phyloP scores from a whole-genome alignment of 2,888 invertebrate species.

The Timema cristinae region DNA sequence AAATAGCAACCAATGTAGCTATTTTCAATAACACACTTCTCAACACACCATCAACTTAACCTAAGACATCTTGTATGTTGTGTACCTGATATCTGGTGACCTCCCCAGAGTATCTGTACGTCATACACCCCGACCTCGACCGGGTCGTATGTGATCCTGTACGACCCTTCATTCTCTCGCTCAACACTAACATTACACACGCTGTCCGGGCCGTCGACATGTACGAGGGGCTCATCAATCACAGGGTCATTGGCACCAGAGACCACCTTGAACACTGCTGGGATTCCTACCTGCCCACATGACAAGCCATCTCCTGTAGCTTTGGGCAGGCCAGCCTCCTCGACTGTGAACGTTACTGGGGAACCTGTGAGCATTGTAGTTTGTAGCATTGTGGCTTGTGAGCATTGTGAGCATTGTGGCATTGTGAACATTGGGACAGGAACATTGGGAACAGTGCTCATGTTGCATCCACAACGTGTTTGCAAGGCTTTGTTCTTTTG shows the following conservation, averaged over 20 bases:
- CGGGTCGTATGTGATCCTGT: constrained; percentile 86
- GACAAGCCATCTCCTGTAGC: constrained; percentile 58
- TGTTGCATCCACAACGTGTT: too few relatives aligned
- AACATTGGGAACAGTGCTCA: too few relatives aligned
- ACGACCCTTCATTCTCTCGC: constrained; percentile 58
- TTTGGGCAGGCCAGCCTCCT: constrained; percentile 55
- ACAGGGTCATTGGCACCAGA: constrained; percentile 40
- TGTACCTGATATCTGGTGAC: constrained; percentile 48
- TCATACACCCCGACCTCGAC: constrained; percentile 90
- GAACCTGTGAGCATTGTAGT: constrained; percentile 38
- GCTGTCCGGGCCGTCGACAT: constrained; percentile 59
- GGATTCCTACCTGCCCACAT: constrained; percentile 49
- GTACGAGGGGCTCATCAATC: constrained; percentile 49
- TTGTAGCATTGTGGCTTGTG: too few relatives aligned
- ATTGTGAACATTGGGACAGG: too few relatives aligned
- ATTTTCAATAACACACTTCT: neutral
- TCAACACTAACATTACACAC: constrained; percentile 52
- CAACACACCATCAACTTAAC: neutral
- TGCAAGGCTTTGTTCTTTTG: too few relatives aligned
- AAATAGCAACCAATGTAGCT: neutral
- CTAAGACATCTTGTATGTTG: neutral
- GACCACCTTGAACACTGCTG: constrained; percentile 48
- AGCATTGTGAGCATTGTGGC: too few relatives aligned
- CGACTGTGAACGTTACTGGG: constrained; percentile 54
- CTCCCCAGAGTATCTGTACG: constrained; percentile 69